Evolutionary conservation across 2,888 invertebrate species (phyloP).

Genomic region (Callinectes sapidus): DNA sequence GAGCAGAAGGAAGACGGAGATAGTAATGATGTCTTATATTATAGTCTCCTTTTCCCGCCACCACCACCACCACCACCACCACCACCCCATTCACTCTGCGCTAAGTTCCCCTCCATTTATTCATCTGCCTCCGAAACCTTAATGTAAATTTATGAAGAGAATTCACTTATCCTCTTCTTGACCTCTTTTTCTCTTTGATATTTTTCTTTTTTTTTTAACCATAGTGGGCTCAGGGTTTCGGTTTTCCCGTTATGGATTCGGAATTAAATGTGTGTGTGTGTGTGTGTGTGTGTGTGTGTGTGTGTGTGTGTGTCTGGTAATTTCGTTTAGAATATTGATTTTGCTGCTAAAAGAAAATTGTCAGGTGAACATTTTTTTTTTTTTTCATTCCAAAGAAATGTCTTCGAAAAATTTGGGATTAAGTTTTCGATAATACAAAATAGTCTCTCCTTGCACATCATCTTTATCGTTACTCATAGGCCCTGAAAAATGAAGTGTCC

Average conservation of each 20-base stretch:
- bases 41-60: not conserved
- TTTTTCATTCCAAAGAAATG: too few relatives aligned
- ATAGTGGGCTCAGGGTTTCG: not conserved
- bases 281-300: conserved; percentile 1
- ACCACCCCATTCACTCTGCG: not conserved
- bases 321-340: not conserved
- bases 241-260: not conserved
- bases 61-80: not conserved
- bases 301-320: not conserved
- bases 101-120: not conserved
- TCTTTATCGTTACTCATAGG: too few relatives aligned
- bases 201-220: not conserved
- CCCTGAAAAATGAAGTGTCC: too few relatives aligned
- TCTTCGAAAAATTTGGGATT: too few relatives aligned
- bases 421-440: too few relatives aligned
- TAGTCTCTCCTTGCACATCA: too few relatives aligned
- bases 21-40: not conserved
- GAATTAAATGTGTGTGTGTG: not conserved
- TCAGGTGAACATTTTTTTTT: too few relatives aligned
- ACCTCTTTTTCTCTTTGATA: not conserved
- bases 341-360: not conserved
- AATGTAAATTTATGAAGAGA: conserved; percentile 15
- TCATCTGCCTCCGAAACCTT: not conserved
- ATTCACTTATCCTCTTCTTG: not conserved
- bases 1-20: not conserved